phyloP scores from a whole-genome alignment of 2,888 invertebrate species.

The Steromphala cineraria region DNA sequence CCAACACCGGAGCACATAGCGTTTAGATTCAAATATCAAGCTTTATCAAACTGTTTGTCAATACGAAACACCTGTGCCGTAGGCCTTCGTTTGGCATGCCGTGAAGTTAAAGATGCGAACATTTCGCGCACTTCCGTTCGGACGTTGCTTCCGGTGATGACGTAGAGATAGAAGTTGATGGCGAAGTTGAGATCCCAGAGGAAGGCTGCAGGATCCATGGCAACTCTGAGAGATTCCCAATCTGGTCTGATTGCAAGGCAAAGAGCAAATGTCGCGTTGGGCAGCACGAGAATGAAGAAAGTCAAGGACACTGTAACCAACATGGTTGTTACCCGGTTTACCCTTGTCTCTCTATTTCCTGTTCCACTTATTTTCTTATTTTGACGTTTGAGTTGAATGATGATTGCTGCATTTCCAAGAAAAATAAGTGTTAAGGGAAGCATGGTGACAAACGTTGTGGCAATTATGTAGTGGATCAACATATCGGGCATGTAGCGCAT shows the following conservation, averaged over 20 bases:
- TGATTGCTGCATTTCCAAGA: conserved; percentile 22
- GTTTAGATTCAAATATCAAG: too few species aligned
- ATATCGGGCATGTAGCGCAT: conserved; percentile 21
- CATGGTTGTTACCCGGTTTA: conserved; percentile 27
- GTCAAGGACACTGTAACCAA: conserved; percentile 32
- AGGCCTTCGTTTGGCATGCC: too few species aligned
- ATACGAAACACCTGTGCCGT: too few species aligned
- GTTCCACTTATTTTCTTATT: background rate
- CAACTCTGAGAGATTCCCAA: conserved; percentile 12
- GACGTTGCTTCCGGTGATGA: conserved; percentile 29
- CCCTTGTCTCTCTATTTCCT: background rate
- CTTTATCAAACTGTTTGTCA: background rate
- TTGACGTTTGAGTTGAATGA: conserved; percentile 22
- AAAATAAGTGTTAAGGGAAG: conserved; percentile 27
- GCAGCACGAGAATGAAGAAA: conserved; percentile 34
- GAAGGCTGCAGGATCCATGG: conserved; percentile 30
- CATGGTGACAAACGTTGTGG: conserved; percentile 32
- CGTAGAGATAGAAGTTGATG: conserved; percentile 53
- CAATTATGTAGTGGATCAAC: conserved; percentile 28
- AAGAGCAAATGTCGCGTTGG: conserved; percentile 36
- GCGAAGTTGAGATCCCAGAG: conserved; percentile 47
- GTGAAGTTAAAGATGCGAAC: background rate
- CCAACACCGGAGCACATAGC: too few species aligned
- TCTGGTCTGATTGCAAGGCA: conserved; percentile 24
- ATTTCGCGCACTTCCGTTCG: conserved; percentile 25